Evolutionary conservation across 2,797 vertebrate species (phyloP), one percentile per base, ranked within the genome.

Genomic region (Takifugu rubripes): DNA sequence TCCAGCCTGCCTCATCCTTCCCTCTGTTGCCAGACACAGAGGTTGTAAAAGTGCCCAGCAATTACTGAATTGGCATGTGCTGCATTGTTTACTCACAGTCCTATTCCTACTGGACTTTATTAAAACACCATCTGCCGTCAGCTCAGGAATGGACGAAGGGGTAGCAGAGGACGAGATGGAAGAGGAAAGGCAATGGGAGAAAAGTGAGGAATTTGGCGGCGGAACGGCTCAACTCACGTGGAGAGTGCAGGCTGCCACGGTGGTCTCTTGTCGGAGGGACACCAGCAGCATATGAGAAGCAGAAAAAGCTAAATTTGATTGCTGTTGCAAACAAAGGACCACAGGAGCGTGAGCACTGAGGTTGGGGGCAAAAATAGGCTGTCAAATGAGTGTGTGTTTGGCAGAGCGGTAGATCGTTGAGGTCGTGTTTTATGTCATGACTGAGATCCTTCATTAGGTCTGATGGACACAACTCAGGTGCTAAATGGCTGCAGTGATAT

Each of bases 41-140:
- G 94, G 92, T 94, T 96, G 94, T 93, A 94, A 94, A 92, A 92
- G 93, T 96, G 95, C 95, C 94, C 94, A 92, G 96, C 97, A 99
- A 99, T 99, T 99, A 99, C 92, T 93, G 94, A 96, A 92, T 94
- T 99, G 97, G 97, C 96, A 98, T 94, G 93, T 85, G 49, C 87
- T 86, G 90, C 93, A 93, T 93, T 98, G 95, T 99, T 98, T 97
- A 97, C 93, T 96, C 95, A 96, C 96, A 96, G 93, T 93, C 92
- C 94, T 98, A 98, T 98, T 99, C 97, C 97, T 99, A 97, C 95
- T 95, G 96, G 97, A 99, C 97, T 97, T 98, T 98, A 99, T 99
- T 98, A 99, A 99, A 99, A 99, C 95, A 98, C 97, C 97, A 99
- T 99, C 97, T 99, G 97, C 94, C 93, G 92, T 95, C 92, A 90